phyloP scores from a whole-genome alignment of 1,140 invertebrate species.

The Drosophila nasuta region DNA sequence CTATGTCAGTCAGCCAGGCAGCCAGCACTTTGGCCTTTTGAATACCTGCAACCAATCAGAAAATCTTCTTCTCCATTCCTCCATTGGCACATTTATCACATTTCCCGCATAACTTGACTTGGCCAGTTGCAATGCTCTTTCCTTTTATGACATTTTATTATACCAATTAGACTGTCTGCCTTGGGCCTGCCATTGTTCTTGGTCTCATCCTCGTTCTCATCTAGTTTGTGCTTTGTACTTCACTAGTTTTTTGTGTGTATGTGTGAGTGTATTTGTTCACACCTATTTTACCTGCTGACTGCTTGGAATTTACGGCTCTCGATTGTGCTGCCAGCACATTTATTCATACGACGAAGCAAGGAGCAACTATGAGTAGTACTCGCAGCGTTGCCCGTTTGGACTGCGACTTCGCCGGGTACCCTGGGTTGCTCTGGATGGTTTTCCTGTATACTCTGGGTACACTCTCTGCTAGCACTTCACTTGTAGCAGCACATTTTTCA shows the following conservation, averaged over 20 bases:
- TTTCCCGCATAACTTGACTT: constrained; percentile 21
- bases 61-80: constrained; percentile 9
- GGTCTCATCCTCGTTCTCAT: constrained; percentile 1
- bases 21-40: neutral
- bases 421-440: constrained; percentile 11
- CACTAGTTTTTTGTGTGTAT: constrained; percentile 15
- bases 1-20: neutral
- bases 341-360: constrained; percentile 59
- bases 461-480: constrained; percentile 58
- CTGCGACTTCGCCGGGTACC: neutral
- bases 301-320: constrained; percentile 73
- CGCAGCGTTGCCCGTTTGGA: neutral
- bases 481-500: constrained; percentile 74
- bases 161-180: constrained; percentile 68
- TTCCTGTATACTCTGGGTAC: constrained; percentile 20
- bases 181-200: constrained; percentile 55
- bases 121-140: constrained; percentile 45
- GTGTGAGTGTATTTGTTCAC: constrained; percentile 21
- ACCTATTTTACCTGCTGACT: constrained; percentile 71
- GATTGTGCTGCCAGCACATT: constrained; percentile 72
- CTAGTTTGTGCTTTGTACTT: constrained; percentile 17
- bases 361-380: constrained; percentile 14
- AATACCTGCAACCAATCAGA: constrained; percentile 22
- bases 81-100: constrained; percentile 26
- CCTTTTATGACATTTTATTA: constrained; percentile 78